Percentiles rank a stretch among this genome's conserved stretches.
Conservation (phyloP, 1,140 invertebrate genomes). For the Gryllus bimaculatus region DNA sequence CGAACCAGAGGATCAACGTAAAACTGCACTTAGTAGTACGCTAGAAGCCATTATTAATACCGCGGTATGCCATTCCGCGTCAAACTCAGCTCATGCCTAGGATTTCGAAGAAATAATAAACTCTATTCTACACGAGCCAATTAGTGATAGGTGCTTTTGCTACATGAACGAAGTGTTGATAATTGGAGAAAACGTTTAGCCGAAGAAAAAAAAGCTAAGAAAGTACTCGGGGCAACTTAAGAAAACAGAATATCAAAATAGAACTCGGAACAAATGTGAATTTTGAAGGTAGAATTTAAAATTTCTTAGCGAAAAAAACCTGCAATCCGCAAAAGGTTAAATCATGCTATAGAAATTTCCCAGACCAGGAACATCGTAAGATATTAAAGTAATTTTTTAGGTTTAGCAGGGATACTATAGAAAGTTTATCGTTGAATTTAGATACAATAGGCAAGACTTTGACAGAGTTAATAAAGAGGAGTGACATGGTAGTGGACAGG, state of each 20-base stretch:
- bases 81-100: conserved; percentile 32
- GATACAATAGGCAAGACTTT: conserved; percentile 26
- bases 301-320: conserved; percentile 19
- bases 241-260: conserved; percentile 22
- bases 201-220: conserved; percentile 28
- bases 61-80: conserved; percentile 33
- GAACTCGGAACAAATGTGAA: conserved; percentile 32
- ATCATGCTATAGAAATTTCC: conserved; percentile 19
- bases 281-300: conserved; percentile 24
- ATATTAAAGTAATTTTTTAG: conserved; percentile 28
- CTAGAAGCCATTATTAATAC: conserved; percentile 33
- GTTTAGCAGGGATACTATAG: conserved; percentile 25
- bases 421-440: no score
- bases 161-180: no score
- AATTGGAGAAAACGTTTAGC: conserved; percentile 36
- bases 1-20: conserved; percentile 26
- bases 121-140: conserved; percentile 26
- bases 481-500: conserved; percentile 12
- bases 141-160: conserved; percentile 28
- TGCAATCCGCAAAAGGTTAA: conserved; percentile 22
- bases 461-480: conserved; percentile 23
- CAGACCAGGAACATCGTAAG: conserved; percentile 11
- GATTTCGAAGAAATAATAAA: conserved; percentile 38
- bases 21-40: conserved; percentile 34
- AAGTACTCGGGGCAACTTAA: conserved; percentile 33